These are phyloP conservation scores for Acanthosepion esculentum DNA, from an alignment of 2,888 invertebrate species.

Conservation along the genomic window DNA sequence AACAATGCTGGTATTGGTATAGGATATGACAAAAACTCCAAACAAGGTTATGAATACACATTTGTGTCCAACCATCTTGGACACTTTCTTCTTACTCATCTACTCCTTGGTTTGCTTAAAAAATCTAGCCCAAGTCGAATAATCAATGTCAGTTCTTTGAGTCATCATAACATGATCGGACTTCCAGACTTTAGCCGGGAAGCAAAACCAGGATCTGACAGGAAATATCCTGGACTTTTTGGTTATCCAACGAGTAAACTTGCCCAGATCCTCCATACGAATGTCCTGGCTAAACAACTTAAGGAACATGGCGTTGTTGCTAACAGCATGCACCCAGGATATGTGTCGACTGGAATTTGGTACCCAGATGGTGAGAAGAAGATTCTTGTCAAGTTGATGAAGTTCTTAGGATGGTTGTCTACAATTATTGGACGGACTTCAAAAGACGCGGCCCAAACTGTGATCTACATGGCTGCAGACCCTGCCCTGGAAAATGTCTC, in stretches of 20 bases:
- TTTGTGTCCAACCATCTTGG: no score
- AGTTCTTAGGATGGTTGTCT: conserved; percentile 34
- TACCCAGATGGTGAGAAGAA: neutral
- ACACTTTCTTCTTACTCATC: no score
- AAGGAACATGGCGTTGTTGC: conserved; percentile 60
- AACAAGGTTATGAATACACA: no score
- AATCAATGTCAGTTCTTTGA: no score
- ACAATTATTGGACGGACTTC: conserved; percentile 53
- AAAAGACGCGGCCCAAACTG: conserved; percentile 60
- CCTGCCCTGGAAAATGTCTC: conserved; percentile 55
- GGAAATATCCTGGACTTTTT: conserved; percentile 10
- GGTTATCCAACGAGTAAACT: conserved; percentile 57
- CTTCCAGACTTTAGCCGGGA: neutral
- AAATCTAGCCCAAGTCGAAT: no score
- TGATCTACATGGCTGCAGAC: conserved; percentile 58
- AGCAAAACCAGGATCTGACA: neutral
- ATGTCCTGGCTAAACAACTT: conserved; percentile 58
- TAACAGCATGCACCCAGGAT: conserved; percentile 64
- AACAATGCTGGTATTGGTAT: no score
- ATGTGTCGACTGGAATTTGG: conserved; percentile 51
- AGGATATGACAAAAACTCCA: no score
- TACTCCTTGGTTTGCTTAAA: no score
- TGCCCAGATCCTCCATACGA: conserved; percentile 62
- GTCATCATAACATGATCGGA: conserved; percentile 50
- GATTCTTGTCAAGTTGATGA: neutral